Base-by-base conservation (phyloP, 2,888 invertebrate species). In the Drosophila eohydei region DNA sequence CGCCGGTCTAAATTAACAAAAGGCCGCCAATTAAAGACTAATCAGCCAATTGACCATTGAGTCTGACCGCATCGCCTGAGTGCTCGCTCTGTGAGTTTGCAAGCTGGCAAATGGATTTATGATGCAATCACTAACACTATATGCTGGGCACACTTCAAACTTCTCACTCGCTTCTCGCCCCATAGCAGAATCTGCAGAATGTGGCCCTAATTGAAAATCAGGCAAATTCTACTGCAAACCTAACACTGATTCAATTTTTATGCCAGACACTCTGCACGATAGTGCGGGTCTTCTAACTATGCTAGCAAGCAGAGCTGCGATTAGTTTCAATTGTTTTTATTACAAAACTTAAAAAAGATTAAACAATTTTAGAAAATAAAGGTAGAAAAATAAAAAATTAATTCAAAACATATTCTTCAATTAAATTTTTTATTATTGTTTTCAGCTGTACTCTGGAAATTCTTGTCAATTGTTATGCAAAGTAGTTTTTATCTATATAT, bases 1-100 rank as follows among this genome's bases (percentile, higher is more conserved):
- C 78, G 81, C 78, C 80, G 88, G 85, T 88, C 74, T 79, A 79
- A 86, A 79, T 89, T 89, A 86, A 89, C 86, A 88, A 86, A 74
- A 79, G 84, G 71, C 68, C 77, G 65, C 73, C 83, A 88, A 86
- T 86, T 86, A 86, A 86, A 90, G 79, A 79, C 90, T 90, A 86
- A 86, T 86, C 87, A 90, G 81, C 41, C 85, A 86, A 74, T 89
- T 88, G 87, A 71, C 84, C 81, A 79, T 81, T 81, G 74, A 75
- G 67, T 65, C 67, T 59, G 64, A 69, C 66, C 75, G 52, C 71
- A 80, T 58, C 52, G 58, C 43, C 52, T 21, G 40, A 54, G 61
- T 58, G 28, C 7, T 21, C n/a, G 2, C 16, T 14, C 26, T 14
- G 44, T 55, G 41, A n/a, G 34, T 38, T 68, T 50, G 43, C 26